Conservation (phyloP, 1,140 invertebrate species). For the Eupeodes corollae region DNA sequence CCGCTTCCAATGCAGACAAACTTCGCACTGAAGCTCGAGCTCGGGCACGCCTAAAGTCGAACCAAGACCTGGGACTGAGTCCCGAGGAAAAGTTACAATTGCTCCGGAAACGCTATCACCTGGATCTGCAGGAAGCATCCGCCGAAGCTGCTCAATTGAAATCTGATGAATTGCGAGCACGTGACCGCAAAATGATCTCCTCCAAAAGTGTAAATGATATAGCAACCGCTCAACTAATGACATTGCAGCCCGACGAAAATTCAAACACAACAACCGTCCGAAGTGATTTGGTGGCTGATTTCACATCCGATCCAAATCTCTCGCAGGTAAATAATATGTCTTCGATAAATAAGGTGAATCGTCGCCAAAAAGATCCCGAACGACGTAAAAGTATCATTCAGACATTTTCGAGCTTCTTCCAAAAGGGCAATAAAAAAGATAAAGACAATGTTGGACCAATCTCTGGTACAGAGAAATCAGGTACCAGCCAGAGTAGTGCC, state of each 20-base stretch:
- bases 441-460: conserved; percentile 2
- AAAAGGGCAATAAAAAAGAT: conserved; percentile 40
- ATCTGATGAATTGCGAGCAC: conserved; percentile 15
- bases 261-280: background rate
- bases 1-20: conserved; percentile 43
- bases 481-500: conserved; percentile 27
- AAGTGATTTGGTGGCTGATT: conserved; percentile 14
- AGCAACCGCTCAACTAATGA: conserved; percentile 15
- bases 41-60: conserved; percentile 55
- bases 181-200: conserved; percentile 31
- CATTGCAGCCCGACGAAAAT: background rate
- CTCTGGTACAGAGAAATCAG: conserved; percentile 34
- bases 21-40: conserved; percentile 54
- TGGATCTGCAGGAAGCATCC: conserved; percentile 17
- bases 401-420: conserved; percentile 70
- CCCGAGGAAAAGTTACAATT: conserved; percentile 54
- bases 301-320: conserved; percentile 49
- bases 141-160: background rate
- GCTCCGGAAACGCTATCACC: conserved; percentile 31
- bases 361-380: conserved; percentile 51
- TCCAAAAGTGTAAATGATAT: conserved; percentile 37
- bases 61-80: conserved; percentile 59
- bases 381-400: conserved; percentile 72
- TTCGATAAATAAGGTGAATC: conserved; percentile 35
- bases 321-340: conserved; percentile 28